Evolutionary conservation across 2,797 vertebrate genomes (phyloP).

Genomic region (Hemibagrus guttatus): DNA sequence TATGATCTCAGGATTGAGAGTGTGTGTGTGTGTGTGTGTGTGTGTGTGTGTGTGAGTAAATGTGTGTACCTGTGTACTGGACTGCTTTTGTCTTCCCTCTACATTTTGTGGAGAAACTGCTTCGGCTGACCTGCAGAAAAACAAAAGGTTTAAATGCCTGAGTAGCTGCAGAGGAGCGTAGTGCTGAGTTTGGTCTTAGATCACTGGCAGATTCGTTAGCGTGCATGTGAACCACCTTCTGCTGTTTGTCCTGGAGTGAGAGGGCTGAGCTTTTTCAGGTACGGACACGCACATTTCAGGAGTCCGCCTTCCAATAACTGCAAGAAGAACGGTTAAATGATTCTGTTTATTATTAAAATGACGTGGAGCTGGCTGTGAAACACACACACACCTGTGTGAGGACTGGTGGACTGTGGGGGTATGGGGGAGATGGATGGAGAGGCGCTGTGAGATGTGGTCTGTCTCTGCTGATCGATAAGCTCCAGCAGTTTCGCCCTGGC

Average conservation of each 20-base stretch:
- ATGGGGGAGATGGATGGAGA: conserved; percentile 69
- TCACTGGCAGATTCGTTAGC: neutral
- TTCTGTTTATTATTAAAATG: neutral
- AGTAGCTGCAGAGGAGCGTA: neutral
- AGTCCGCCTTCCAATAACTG: conserved; percentile 61
- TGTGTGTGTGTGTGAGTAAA: neutral
- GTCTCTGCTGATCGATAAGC: conserved; percentile 89
- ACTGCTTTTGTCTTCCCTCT: conserved; percentile 36
- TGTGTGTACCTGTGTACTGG: conserved; percentile 59
- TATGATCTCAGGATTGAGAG: neutral
- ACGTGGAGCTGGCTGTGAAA: too few relatives aligned
- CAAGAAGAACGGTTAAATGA: neutral
- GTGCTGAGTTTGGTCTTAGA: neutral
- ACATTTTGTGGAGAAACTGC: conserved; percentile 51
- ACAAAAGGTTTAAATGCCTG: neutral
- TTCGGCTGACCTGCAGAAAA: conserved; percentile 57
- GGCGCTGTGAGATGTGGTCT: conserved; percentile 56
- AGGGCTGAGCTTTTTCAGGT: conserved; percentile 63
- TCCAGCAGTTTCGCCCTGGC: conserved; percentile 83
- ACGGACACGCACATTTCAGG: conserved; percentile 66
- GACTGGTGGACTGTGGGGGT: conserved; percentile 61
- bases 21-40: neutral
- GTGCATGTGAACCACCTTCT: conserved; percentile 68
- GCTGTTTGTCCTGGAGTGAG: conserved; percentile 55
- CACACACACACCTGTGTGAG: conserved; percentile 55